A percentile compares a stretch with the other conserved stretches of the same genome.
These are phyloP conservation scores for Plemyria rubiginata DNA, from an alignment of 2,888 invertebrate genomes.

Conservation along the genomic window DNA sequence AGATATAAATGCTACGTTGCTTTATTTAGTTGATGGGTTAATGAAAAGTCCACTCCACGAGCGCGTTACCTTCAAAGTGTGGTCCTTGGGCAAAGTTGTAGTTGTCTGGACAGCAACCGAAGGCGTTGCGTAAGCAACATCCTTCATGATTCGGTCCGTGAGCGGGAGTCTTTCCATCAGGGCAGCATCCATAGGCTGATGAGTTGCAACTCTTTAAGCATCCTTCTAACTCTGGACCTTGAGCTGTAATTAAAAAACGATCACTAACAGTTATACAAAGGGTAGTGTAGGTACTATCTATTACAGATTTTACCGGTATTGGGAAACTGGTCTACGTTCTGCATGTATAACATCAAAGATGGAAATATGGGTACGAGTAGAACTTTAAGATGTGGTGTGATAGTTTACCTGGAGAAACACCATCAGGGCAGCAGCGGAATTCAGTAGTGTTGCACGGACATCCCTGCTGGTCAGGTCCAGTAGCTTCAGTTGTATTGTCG, in stretches of 20 bases:
- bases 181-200: slow-evolving; percentile 93
- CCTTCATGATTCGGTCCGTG: slow-evolving; percentile 93
- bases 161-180: slow-evolving; percentile 92
- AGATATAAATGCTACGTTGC: too few species aligned
- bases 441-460: slow-evolving; percentile 86
- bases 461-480: slow-evolving; percentile 87
- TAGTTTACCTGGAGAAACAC: slow-evolving; percentile 84
- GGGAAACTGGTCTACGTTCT: too few species aligned
- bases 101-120: slow-evolving; percentile 97
- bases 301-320: too few species aligned
- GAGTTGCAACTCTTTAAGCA: slow-evolving; percentile 89
- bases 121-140: slow-evolving; percentile 89
- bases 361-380: too few species aligned
- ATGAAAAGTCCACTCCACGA: background rate
- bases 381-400: background rate
- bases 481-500: slow-evolving; percentile 86
- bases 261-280: background rate
- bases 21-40: too few species aligned
- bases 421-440: slow-evolving; percentile 91
- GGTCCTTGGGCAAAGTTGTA: slow-evolving; percentile 92
- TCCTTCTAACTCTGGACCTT: slow-evolving; percentile 89
- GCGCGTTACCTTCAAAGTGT: slow-evolving; percentile 85
- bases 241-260: slow-evolving; percentile 71
- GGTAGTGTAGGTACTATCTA: too few species aligned
- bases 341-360: too few species aligned